Evolutionary conservation across 2,797 vertebrate genomes (phyloP).

Genomic region (Hoplostethus atlanticus): DNA sequence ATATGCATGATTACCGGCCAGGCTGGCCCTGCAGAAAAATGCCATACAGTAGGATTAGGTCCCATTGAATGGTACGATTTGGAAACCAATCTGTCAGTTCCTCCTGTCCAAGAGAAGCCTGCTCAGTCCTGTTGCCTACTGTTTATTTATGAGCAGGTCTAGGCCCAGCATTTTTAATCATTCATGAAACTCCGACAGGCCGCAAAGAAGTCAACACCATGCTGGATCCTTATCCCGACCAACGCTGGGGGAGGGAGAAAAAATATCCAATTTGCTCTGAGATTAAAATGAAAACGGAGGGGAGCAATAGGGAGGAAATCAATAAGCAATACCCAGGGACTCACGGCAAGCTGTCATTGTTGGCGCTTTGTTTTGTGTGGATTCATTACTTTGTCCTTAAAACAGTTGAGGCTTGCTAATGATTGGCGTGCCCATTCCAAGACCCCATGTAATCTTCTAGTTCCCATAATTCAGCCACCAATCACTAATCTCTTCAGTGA

Average conservation of each 20-base stretch:
- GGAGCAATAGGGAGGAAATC: constrained; percentile 41
- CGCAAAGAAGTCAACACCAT: constrained; percentile 77
- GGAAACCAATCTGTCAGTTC: constrained; percentile 77
- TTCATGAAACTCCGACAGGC: constrained; percentile 83
- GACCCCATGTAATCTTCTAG: constrained; percentile 43
- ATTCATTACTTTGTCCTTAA: constrained; percentile 38
- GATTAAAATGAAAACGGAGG: constrained; percentile 50
- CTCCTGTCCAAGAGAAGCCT: constrained; percentile 73
- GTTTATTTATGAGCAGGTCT: constrained; percentile 87
- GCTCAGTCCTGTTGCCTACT: constrained; percentile 79
- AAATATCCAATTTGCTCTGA: constrained; percentile 58
- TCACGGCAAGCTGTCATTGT: constrained; percentile 4
- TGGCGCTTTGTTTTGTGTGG: constrained; percentile 26
- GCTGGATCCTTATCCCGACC: constrained; percentile 70
- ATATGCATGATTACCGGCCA: constrained; percentile 69
- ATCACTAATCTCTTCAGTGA: constrained; percentile 57
- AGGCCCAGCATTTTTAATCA: constrained; percentile 83
- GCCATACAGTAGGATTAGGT: constrained; percentile 72
- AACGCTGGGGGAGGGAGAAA: constrained; percentile 12
- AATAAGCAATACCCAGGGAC: constrained; percentile 42
- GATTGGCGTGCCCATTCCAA: constrained; percentile 42
- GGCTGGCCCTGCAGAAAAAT: constrained; percentile 60
- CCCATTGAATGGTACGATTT: constrained; percentile 79
- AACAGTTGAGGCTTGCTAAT: constrained; percentile 45
- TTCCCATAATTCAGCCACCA: constrained; percentile 51